Conservation (phyloP, 2,888 invertebrate genomes). For the Drosophila sordidula region DNA sequence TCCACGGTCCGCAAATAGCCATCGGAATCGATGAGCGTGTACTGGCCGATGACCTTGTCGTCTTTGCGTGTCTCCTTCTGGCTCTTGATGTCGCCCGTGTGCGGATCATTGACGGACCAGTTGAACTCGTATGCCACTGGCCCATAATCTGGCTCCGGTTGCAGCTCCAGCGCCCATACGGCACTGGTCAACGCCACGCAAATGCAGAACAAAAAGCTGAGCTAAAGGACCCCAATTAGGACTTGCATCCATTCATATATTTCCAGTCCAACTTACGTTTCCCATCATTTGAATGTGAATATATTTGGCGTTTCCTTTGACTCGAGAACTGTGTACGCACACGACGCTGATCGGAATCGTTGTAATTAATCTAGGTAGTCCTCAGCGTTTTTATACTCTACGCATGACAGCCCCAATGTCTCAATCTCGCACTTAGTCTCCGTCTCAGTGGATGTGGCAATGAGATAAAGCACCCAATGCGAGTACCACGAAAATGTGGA, state of each 20-base stretch:
- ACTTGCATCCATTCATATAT: not conserved
- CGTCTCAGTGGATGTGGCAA: conserved; percentile 42
- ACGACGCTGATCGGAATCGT: conserved; percentile 61
- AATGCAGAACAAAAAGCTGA: conserved; percentile 59
- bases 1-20: conserved; percentile 86
- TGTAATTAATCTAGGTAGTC: conserved; percentile 69
- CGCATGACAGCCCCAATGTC: conserved; percentile 35
- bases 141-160: conserved; percentile 77
- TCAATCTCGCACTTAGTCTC: conserved; percentile 30
- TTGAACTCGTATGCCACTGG: conserved; percentile 86
- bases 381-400: conserved; percentile 67
- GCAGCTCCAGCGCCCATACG: conserved; percentile 71
- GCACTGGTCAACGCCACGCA: conserved; percentile 50
- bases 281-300: conserved; percentile 44
- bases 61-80: conserved; percentile 86
- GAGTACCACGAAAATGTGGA: conserved; percentile 39
- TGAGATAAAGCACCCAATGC: conserved; percentile 33
- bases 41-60: conserved; percentile 86
- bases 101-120: conserved; percentile 85
- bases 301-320: not conserved
- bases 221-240: conserved; percentile 22
- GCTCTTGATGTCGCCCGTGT: conserved; percentile 86
- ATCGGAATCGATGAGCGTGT: conserved; percentile 86
- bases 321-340: conserved; percentile 62
- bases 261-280: conserved; percentile 54